phyloP scores from a whole-genome alignment of 2,113 vertebrate genomes.

The Geothlypis trichas region DNA sequence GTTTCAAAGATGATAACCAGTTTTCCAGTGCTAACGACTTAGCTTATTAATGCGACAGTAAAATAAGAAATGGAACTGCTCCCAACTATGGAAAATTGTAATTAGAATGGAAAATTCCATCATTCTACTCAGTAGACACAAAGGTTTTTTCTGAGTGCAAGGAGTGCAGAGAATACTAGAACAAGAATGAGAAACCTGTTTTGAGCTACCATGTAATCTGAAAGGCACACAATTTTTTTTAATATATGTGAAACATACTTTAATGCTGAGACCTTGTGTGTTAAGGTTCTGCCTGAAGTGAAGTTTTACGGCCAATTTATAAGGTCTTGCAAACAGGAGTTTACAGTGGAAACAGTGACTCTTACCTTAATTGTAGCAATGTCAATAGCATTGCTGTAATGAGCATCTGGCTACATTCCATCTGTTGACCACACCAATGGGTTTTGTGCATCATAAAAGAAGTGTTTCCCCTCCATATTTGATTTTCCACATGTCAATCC shows the following conservation, averaged over 20 bases:
- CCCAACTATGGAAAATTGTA: constrained; percentile 54
- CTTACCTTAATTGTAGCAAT: constrained; percentile 67
- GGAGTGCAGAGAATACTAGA: constrained; percentile 33
- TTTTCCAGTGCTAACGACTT: constrained; percentile 30
- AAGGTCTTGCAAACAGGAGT: constrained; percentile 64
- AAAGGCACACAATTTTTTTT: constrained; percentile 40
- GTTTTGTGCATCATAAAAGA: constrained; percentile 61
- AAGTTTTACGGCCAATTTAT: constrained; percentile 66
- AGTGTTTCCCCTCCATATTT: constrained; percentile 47
- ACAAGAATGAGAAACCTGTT: constrained; percentile 64
- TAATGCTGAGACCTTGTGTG: constrained; percentile 51
- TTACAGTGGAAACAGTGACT: constrained; percentile 73
- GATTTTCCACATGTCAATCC: constrained; percentile 55
- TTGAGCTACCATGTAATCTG: constrained; percentile 49
- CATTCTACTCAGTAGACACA: constrained; percentile 27
- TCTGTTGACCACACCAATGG: constrained; percentile 66
- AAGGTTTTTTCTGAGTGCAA: constrained; percentile 56
- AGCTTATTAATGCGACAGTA: constrained; percentile 16
- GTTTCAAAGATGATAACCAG: constrained; percentile 37
- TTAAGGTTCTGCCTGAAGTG: constrained; percentile 59
- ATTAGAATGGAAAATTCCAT: constrained; percentile 63
- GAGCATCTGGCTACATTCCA: constrained; percentile 67
- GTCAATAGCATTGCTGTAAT: constrained; percentile 70
- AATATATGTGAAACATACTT: constrained; percentile 60
- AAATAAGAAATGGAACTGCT: constrained; percentile 47